Evolutionary conservation across 2,113 vertebrate species (phyloP).

Genomic region (Ploceus nigricollis): DNA sequence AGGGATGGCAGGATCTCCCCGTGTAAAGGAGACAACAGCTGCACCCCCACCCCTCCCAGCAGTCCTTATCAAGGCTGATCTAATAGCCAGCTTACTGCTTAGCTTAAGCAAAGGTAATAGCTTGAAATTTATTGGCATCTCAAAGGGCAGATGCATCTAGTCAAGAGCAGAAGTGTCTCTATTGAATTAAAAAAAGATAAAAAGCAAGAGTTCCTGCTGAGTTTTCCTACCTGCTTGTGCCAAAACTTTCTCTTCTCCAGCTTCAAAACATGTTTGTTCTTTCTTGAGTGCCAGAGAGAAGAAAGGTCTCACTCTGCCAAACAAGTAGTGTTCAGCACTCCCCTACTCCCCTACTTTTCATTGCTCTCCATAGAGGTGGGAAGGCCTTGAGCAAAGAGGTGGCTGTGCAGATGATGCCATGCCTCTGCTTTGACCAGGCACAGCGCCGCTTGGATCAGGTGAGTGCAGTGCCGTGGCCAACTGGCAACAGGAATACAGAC

Average conservation of each 20-base stretch:
- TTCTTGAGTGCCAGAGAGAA: neutral
- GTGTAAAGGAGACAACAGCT: neutral
- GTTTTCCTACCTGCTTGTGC: neutral
- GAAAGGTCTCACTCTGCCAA: neutral
- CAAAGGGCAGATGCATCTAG: neutral
- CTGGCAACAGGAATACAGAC: neutral
- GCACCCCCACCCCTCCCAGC: neutral
- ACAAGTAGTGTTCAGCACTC: neutral
- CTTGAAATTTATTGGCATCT: constrained; percentile 31
- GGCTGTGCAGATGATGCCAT: neutral
- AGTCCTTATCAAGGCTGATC: neutral
- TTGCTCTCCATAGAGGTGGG: neutral
- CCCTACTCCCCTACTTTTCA: neutral
- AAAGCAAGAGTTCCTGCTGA: constrained; percentile 31
- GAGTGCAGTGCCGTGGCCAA: fast-evolving
- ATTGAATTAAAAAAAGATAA: constrained; percentile 32
- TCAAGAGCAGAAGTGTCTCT: neutral
- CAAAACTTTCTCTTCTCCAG: constrained; percentile 34
- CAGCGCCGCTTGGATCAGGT: fast-evolving
- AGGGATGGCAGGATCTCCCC: neutral
- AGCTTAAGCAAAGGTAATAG: neutral
- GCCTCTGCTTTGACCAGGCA: neutral
- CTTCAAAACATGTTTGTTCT: constrained; percentile 47
- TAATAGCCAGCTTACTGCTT: neutral
- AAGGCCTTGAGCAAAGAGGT: neutral